These are phyloP conservation scores for Papilio polyxenes DNA, from an alignment of 1,140 invertebrate species.

Conservation along the genomic window DNA sequence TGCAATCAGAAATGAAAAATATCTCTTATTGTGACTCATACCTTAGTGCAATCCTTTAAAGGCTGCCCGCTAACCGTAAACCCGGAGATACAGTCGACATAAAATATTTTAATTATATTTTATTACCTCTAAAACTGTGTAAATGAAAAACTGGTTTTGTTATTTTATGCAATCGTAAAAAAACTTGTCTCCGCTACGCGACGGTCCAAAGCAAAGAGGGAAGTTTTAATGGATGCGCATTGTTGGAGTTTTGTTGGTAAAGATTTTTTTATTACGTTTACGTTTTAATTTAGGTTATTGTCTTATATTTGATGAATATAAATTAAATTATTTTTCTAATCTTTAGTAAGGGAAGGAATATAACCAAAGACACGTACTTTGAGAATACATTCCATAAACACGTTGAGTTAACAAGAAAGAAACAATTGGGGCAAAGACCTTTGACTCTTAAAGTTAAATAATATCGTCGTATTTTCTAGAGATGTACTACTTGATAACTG, in stretches of 20 bases:
- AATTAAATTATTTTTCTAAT: background rate
- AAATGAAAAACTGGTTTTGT: constrained; percentile 76
- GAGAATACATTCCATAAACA: background rate
- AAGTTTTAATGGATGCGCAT: constrained; percentile 71
- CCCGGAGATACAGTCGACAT: constrained; percentile 66
- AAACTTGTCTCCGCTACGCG: constrained; percentile 65
- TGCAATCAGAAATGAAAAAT: background rate
- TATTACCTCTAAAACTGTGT: constrained; percentile 75
- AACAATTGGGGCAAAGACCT: constrained; percentile 67
- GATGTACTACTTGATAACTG: background rate
- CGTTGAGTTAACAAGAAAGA: constrained; percentile 46
- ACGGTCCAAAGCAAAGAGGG: constrained; percentile 42
- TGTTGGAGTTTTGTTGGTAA: constrained; percentile 65
- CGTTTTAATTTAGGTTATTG: constrained; percentile 40
- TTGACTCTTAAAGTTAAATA: constrained; percentile 63
- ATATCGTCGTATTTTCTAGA: background rate
- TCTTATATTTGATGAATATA: constrained; percentile 2
- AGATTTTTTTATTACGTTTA: constrained; percentile 45
- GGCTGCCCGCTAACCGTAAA: constrained; percentile 63
- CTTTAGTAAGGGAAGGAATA: too few relatives aligned
- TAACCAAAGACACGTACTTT: too few relatives aligned
- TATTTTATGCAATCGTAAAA: constrained; percentile 74
- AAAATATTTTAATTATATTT: constrained; percentile 80
- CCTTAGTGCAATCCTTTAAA: constrained; percentile 59
- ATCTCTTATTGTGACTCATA: constrained; percentile 48